Evolutionary conservation across 2,888 invertebrate genomes (phyloP), one percentile per base, ranked within the genome.

Genomic region (Icerya purchasi): DNA sequence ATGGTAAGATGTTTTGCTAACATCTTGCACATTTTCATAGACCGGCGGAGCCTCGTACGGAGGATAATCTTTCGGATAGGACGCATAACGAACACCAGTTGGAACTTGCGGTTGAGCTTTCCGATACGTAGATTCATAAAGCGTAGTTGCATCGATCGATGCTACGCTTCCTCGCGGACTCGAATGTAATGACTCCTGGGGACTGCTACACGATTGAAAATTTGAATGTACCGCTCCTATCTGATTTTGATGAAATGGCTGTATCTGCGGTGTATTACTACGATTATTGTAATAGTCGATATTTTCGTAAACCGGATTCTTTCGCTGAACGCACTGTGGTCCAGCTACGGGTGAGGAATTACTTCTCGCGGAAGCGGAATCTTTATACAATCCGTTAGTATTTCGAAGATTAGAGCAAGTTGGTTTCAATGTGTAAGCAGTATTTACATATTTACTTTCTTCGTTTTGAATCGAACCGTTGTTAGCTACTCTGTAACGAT

Each of bases 81-180:
- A 59, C 54, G 54, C 56, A 59, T 66, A 68, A 64, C 72, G 73
- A 63, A 70, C 73, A 64, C 78, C 78, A 50, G 25, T 54, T 61
- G 85, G 82, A 53, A 85, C 83, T 72, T 88, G 87, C 0, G 88
- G 87, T 69, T 87, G 86, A 8, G 87, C 87, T 70, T 85, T 84
- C 63, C 82, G 80, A 65, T 78, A 78, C 51, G 74, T 73, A n/a
- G 75, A 75, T 68, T 74, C 77, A 73, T 72, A 77, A 1, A 73
- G 73, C 65, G 73, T 74, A 3, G 71, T 72, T 53, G 63, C 63
- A 53, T 67, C 67, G 54, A 66, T 63, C 56, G 66, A 63, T 21
- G 70, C 70, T 61, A 72, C 66, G 64, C 72, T 73, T 53, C 70
- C 68, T 63, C 73, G 67, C 2, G 74, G 74, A 64, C 74, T 72